Conservation (phyloP, 2,797 vertebrate species). For the Sebastes variabilis region DNA sequence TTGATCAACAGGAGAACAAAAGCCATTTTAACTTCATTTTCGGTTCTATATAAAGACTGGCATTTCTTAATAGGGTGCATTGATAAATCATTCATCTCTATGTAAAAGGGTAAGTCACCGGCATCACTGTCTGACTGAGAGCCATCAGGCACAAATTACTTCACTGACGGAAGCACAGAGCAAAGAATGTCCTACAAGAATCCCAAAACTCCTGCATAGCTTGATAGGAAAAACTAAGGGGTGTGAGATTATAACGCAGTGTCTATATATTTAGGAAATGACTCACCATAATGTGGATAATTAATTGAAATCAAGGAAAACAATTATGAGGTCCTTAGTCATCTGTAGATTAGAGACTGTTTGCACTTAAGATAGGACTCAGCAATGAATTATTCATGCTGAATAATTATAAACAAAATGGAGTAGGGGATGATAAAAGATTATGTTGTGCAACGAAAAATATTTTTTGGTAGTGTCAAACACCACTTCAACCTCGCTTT, state of each 20-base stretch:
- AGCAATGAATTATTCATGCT: conserved; percentile 68
- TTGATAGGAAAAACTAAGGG: conserved; percentile 34
- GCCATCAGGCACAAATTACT: conserved; percentile 68
- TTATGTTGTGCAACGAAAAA: conserved; percentile 31
- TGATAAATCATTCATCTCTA: conserved; percentile 88
- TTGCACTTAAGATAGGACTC: conserved; percentile 62
- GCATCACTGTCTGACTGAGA: conserved; percentile 65
- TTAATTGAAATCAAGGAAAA: conserved; percentile 75
- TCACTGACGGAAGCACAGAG: conserved; percentile 45
- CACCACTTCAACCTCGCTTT: conserved; percentile 3
- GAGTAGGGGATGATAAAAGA: conserved; percentile 35
- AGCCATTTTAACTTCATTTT: conserved; percentile 79
- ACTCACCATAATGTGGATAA: conserved; percentile 65
- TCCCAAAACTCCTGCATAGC: conserved; percentile 28
- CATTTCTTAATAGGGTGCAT: conserved; percentile 82
- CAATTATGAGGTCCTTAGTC: conserved; percentile 68
- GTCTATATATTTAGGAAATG: conserved; percentile 69
- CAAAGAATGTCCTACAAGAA: conserved; percentile 27
- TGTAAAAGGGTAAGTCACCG: conserved; percentile 73
- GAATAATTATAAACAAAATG: conserved; percentile 68
- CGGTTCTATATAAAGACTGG: conserved; percentile 72
- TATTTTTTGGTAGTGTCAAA: conserved; percentile 33
- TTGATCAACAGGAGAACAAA: conserved; percentile 75
- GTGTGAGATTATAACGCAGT: conserved; percentile 35
- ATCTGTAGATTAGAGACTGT: conserved; percentile 67